phyloP scores from a whole-genome alignment of 2,888 invertebrate species.

The Druceiella hillmani region DNA sequence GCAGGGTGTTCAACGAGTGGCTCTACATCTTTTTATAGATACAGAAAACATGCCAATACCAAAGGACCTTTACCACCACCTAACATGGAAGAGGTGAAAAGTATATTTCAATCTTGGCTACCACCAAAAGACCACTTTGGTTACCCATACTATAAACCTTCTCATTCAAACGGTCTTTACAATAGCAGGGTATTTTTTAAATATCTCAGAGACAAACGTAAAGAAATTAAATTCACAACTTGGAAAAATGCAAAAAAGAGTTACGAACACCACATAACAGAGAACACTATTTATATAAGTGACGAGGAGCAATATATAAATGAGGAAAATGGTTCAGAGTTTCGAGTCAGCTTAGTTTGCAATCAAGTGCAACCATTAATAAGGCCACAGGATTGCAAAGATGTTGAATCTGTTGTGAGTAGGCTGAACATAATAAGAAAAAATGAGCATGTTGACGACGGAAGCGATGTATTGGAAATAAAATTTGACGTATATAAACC shows the following conservation, averaged over 20 bases:
- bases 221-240: too few relatives aligned
- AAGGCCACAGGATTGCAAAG: slow-evolving; percentile 32
- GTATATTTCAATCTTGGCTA: too few relatives aligned
- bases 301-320: slow-evolving; percentile 15
- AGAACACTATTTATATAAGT: slow-evolving; percentile 26
- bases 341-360: slow-evolving; percentile 22
- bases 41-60: too few relatives aligned
- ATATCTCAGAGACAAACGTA: too few relatives aligned
- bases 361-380: slow-evolving; percentile 30
- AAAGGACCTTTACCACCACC: too few relatives aligned
- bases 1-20: too few relatives aligned
- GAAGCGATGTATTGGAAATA: slow-evolving; percentile 29
- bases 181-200: too few relatives aligned
- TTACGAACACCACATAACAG: slow-evolving; percentile 32
- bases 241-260: slow-evolving; percentile 39
- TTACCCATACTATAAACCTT: too few relatives aligned
- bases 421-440: slow-evolving; percentile 36
- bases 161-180: too few relatives aligned
- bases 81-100: too few relatives aligned
- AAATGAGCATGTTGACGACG: slow-evolving; percentile 25
- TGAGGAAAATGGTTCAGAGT: slow-evolving; percentile 25
- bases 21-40: too few relatives aligned
- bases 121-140: neutral
- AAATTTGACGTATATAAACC: slow-evolving; percentile 43
- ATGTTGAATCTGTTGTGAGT: slow-evolving; percentile 32